Evolutionary conservation across 2,797 vertebrate genomes (phyloP).

Genomic region (Crocidura indochinensis): DNA sequence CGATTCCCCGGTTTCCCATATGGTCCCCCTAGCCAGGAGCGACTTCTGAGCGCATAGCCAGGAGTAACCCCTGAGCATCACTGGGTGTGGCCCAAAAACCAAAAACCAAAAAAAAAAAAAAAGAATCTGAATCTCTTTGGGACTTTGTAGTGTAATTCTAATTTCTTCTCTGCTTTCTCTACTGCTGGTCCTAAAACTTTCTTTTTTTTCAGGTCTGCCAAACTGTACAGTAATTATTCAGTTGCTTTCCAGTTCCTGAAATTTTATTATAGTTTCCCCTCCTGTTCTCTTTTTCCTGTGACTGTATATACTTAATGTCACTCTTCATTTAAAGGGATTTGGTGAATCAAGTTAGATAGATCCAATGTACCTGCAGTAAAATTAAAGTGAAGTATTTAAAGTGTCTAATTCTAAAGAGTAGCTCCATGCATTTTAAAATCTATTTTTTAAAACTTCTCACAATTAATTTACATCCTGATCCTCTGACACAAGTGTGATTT

Average conservation of each 20-base stretch:
- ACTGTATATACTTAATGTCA: not conserved
- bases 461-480: not conserved
- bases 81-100: too few relatives aligned
- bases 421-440: too few relatives aligned
- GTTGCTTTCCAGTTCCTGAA: not conserved
- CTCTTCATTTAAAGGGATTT: constrained; percentile 38
- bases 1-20: too few relatives aligned
- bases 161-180: not conserved
- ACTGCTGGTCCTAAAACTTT: not conserved
- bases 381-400: constrained; percentile 32
- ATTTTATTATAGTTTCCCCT: not conserved
- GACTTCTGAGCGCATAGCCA: too few relatives aligned
- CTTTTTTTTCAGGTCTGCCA: not conserved
- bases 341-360: constrained; percentile 25
- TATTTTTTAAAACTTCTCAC: not conserved
- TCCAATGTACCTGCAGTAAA: not conserved
- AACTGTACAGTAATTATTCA: not conserved
- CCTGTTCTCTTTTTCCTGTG: not conserved
- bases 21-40: too few relatives aligned
- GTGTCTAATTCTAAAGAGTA: not conserved
- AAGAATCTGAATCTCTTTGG: too few relatives aligned
- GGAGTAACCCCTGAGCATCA: too few relatives aligned
- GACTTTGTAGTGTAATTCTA: not conserved
- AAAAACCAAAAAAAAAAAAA: too few relatives aligned
- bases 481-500: not conserved